Evolutionary conservation across 2,113 vertebrate species (phyloP), one percentile per base, ranked within the genome.

Genomic region (Apodemus sylvaticus): DNA sequence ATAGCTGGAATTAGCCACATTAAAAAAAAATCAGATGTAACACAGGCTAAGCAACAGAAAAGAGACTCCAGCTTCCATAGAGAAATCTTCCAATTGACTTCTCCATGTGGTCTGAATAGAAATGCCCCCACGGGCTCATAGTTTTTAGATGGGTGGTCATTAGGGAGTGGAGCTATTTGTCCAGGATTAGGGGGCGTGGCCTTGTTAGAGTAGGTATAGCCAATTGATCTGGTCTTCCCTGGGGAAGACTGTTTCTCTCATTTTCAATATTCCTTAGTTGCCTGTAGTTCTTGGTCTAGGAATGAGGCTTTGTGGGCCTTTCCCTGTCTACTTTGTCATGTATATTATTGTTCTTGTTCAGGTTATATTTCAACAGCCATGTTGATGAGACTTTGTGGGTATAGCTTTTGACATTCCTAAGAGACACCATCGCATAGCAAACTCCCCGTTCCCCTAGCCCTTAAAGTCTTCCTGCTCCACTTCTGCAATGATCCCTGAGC

Each of bases 1-100:
- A n/a, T 62, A 88, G 85, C 81, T 24, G 29, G 31, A 68, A 83
- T 68, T 87, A 79, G 55, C 19, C 53, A 93, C 51, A 91, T 91
- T 93, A 42, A 66, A 87, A 90, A 87, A 90, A 55, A 55, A 53
- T 89, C 78, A 79, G 92, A 51, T 64, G 45, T 31, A 66, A 45
- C 19, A 13, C 55, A 73, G 4, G 45, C 20, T 39, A 74, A 78
- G 71, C 62, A 93, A 83, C 22, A 53, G 14, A 76, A 74, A 70
- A 73, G 39, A 83, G n/a, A 74, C 31, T 86, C 73, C 82, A 92
- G 42, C 7, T 55, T 93, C 55, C 22, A 3, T 1, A 71, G 87
- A 90, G 94, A 88, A 95, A 96, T 81, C 45, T 82, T 26, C 13
- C 79, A 81, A 0, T 8, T 83, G 48, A 51, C 10, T 55, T 45